Percentiles rank a stretch among this genome's conserved stretches.
Evolutionary conservation across 1,140 invertebrate genomes (phyloP).

Genomic region (Planococcus citri): DNA sequence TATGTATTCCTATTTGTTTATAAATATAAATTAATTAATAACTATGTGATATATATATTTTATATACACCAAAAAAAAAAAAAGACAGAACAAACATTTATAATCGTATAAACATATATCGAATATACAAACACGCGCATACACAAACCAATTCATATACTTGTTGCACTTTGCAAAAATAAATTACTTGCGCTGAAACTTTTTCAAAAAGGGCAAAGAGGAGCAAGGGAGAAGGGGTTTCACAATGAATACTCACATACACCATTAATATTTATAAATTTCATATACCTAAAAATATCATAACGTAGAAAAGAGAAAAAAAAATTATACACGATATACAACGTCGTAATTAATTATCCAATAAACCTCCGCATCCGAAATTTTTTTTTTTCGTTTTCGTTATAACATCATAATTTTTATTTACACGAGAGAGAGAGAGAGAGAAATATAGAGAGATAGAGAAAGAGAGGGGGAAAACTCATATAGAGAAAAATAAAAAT

Average conservation of each 20-base stretch:
- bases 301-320: not conserved
- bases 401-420: not conserved
- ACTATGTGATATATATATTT: slow-evolving; percentile 13
- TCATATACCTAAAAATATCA: not conserved
- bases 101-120: slow-evolving; percentile 17
- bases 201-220: not conserved
- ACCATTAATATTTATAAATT: not conserved
- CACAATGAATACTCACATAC: too few relatives aligned
- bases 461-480: not conserved
- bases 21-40: slow-evolving; percentile 16
- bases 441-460: not conserved
- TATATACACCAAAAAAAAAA: slow-evolving; percentile 8
- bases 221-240: too few relatives aligned
- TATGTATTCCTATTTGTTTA: slow-evolving; percentile 19
- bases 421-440: not conserved
- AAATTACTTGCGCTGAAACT: not conserved
- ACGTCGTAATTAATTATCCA: not conserved
- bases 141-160: not conserved
- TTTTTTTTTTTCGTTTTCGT: too few relatives aligned
- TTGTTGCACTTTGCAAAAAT: not conserved
- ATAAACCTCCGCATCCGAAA: not conserved
- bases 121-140: not conserved
- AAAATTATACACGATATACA: slow-evolving; percentile 17
- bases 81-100: not conserved
- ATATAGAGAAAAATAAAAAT: not conserved